Evolutionary conservation across 2,113 vertebrate species (phyloP).

Genomic region (Noctilio leporinus): DNA sequence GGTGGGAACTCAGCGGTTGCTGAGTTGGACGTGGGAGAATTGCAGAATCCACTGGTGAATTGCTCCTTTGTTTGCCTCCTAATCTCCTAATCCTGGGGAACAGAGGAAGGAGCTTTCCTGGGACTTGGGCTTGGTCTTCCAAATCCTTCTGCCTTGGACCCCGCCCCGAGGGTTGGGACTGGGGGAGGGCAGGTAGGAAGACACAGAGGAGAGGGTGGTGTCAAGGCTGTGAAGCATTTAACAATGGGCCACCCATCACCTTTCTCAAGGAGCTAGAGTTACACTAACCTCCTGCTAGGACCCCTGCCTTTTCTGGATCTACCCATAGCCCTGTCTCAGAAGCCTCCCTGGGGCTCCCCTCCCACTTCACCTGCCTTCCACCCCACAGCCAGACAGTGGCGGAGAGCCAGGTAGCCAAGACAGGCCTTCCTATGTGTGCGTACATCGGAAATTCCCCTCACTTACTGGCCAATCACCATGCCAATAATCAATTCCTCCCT

Average conservation of each 20-base stretch:
- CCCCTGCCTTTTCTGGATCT: neutral
- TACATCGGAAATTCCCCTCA: neutral
- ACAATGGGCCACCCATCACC: too few species aligned
- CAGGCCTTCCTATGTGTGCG: neutral
- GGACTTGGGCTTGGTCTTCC: neutral
- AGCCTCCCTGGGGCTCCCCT: neutral
- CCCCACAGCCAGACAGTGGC: too few species aligned
- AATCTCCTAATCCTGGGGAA: constrained; percentile 59
- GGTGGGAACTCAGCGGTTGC: constrained; percentile 33
- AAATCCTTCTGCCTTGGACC: constrained; percentile 50
- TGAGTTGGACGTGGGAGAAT: constrained; percentile 33
- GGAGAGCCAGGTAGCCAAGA: neutral
- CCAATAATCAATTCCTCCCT: neutral
- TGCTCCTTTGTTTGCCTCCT: constrained; percentile 48
- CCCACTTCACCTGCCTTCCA: neutral
- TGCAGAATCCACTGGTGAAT: constrained; percentile 49
- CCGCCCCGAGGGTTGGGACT: neutral
- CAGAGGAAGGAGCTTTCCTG: constrained; percentile 57
- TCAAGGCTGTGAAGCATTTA: neutral
- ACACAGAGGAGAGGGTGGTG: neutral
- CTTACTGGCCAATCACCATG: neutral
- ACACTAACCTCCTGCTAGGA: neutral
- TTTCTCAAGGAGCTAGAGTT: neutral
- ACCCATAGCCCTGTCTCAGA: neutral
- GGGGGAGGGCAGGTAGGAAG: neutral